Evolutionary conservation across 1,140 invertebrate species (phyloP).

Genomic region (Sesamia nonagrioides): DNA sequence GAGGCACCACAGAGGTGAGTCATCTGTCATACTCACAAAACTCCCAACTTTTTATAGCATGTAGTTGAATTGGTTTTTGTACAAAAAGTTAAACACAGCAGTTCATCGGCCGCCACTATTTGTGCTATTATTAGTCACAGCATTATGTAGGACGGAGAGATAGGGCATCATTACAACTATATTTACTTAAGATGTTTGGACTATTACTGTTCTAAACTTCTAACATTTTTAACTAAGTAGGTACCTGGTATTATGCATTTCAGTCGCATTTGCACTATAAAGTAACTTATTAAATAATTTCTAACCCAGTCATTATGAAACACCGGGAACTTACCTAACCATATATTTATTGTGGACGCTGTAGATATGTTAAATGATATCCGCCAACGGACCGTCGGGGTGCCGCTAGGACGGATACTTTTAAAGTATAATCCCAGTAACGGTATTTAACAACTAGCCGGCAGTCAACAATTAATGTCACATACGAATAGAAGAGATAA

Average conservation of each 20-base stretch:
- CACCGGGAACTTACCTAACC: too few relatives aligned
- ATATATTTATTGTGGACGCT: too few relatives aligned
- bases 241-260: constrained; percentile 7
- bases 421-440: not conserved
- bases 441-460: not conserved
- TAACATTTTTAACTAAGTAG: not conserved
- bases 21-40: constrained; percentile 18
- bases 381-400: too few relatives aligned
- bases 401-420: too few relatives aligned
- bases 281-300: not conserved
- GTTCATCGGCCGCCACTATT: constrained; percentile 47
- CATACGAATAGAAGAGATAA: constrained; percentile 18
- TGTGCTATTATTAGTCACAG: constrained; percentile 47
- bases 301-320: not conserved
- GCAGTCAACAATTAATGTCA: not conserved
- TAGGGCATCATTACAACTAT: constrained; percentile 46
- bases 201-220: not conserved
- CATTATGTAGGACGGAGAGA: constrained; percentile 47
- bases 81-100: not conserved
- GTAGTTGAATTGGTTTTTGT: constrained; percentile 32
- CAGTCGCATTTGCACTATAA: not conserved
- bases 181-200: constrained; percentile 40
- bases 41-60: not conserved
- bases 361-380: too few relatives aligned
- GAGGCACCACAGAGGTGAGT: constrained; percentile 85